Conservation (phyloP, 2,113 vertebrate species). For the Chascanopsetta lugubris region DNA sequence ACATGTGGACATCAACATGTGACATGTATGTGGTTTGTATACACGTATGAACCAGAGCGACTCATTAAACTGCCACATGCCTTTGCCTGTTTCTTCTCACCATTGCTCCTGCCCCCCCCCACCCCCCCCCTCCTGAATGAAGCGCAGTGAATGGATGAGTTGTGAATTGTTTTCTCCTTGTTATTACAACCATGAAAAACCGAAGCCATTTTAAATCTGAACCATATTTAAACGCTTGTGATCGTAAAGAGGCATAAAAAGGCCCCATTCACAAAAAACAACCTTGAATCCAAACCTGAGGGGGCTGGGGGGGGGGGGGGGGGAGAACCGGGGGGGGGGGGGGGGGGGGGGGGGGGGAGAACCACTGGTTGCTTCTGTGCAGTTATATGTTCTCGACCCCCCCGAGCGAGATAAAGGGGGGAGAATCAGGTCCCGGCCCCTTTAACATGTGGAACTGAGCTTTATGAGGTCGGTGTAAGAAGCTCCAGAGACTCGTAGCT, state of each 20-base stretch:
- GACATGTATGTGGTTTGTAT: background rate
- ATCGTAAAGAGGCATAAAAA: constrained; percentile 43
- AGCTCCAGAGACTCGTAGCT: constrained; percentile 63
- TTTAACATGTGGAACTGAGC: constrained; percentile 12
- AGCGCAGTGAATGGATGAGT: constrained; percentile 17
- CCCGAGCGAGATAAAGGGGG: too few species aligned
- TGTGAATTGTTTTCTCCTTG: constrained; percentile 32
- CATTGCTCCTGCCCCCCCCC: too few species aligned
- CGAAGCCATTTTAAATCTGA: constrained; percentile 20
- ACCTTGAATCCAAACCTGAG: constrained; percentile 54
- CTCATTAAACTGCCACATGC: background rate
- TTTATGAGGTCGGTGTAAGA: constrained; percentile 63
- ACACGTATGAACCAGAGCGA: background rate
- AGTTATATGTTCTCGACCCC: too few species aligned
- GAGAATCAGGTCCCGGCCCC: too few species aligned
- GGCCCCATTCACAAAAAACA: constrained; percentile 49
- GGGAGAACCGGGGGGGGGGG: too few species aligned
- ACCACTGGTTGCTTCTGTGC: constrained; percentile 27
- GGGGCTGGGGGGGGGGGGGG: too few species aligned
- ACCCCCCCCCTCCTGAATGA: background rate
- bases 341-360: too few species aligned
- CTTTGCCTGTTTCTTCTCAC: background rate
- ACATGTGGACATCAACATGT: background rate
- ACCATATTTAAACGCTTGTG: constrained; percentile 10
- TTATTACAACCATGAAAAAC: constrained; percentile 20